These are phyloP conservation scores for Chamaea fasciata DNA, from an alignment of 2,113 vertebrate species.

Conservation along the genomic window DNA sequence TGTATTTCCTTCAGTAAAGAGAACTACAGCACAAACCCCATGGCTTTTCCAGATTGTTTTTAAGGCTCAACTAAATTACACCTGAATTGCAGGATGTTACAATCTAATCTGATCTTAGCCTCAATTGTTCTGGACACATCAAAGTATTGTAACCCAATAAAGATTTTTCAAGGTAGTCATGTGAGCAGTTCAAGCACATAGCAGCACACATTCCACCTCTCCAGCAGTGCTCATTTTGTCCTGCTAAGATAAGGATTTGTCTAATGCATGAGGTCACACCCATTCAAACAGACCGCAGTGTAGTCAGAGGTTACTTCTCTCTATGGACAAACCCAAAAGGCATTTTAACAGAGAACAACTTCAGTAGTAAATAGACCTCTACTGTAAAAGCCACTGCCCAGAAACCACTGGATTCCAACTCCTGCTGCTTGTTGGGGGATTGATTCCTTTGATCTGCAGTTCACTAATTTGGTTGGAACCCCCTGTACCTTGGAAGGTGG, in stretches of 20 bases:
- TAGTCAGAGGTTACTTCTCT: not conserved
- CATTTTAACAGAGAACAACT: not conserved
- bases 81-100: constrained; percentile 20
- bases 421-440: not conserved
- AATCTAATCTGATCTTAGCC: constrained; percentile 17
- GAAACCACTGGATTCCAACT: not conserved
- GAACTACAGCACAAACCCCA: not conserved
- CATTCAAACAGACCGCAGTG: not conserved
- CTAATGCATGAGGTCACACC: not conserved
- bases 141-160: not conserved
- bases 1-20: not conserved
- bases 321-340: not conserved
- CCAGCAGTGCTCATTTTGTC: not conserved
- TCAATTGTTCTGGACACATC: constrained; percentile 22
- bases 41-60: not conserved
- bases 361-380: not conserved
- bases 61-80: not conserved
- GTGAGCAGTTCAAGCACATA: not conserved
- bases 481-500: constrained; percentile 89
- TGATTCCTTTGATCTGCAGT: not conserved
- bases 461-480: not conserved
- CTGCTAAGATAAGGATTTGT: not conserved
- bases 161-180: not conserved
- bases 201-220: not conserved
- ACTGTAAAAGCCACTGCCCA: not conserved